Evolutionary conservation across 92 coral and sea anemone genomes (phyloP), one percentile per base, ranked within the genome.

Genomic region (Blastomussa wellsi): DNA sequence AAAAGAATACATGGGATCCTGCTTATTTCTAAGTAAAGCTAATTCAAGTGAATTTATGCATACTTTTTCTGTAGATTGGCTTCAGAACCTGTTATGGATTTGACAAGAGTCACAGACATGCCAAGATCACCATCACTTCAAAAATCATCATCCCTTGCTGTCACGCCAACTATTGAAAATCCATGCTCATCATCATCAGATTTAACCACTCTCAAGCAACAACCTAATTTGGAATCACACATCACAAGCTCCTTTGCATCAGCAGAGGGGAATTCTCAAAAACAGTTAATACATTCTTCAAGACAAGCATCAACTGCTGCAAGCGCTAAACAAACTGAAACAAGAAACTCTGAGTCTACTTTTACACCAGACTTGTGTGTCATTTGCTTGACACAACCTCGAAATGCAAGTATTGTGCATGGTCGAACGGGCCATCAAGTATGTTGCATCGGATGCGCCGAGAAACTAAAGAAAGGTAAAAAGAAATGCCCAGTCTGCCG

Each of bases 371-470:
- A 78, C 89, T 62, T 94, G 84, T 96, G 98, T 68, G 93, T 96
- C 53, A 85, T 96, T 60, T 96, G 98, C 71, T 90, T 90, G 19
- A 87, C 88, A 53, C 92, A 91, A 67, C 98, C 98, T 38, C 94
- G 98, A 41, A 92, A 94, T 85, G 98, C 98, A 20, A 92, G 96
- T 72, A 90, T 96, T 22, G 93, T 96, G 9, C 98, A 96, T 65
- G 98, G 98, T 10, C 84, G 92, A 39, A 95, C 98, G 0, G 98
- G 98, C 8, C 98, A 96, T 71, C 98, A 94, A 77, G 98, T 96
- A 7, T 94, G 98, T 79, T 96, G 98, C 78, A 84, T 92, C 47
- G 89, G 82, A 7, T 96, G 98, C 78, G 98, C 98, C 3, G 94
- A 94, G 60, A 96, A 78, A 86, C 94, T 96, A 47, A 94, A 94